phyloP scores from a whole-genome alignment of 2,888 invertebrate genomes.

The Hoplodrina ambigua region DNA sequence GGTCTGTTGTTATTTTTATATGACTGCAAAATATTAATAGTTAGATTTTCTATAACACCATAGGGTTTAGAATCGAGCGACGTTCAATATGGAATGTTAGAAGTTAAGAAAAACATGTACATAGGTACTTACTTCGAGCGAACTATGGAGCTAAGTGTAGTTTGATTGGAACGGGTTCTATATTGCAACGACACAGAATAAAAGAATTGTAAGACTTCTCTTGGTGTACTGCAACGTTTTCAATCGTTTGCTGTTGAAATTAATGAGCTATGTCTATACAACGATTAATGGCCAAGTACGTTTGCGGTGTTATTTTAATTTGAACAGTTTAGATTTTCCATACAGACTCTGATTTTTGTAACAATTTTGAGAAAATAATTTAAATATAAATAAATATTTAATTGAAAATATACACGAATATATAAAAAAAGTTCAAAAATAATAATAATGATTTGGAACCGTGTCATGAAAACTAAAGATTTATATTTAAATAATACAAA shows the following conservation, averaged over 20 bases:
- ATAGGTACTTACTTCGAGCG: conserved; percentile 60
- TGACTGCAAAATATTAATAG: conserved; percentile 87
- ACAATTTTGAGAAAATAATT: not conserved
- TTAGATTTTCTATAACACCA: conserved; percentile 88
- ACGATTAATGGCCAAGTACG: conserved; percentile 79
- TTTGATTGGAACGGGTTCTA: conserved; percentile 32
- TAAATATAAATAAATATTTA: too few species aligned
- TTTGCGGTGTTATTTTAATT: conserved; percentile 67
- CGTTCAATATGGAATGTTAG: conserved; percentile 59
- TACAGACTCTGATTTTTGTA: conserved; percentile 44
- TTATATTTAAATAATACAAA: too few species aligned
- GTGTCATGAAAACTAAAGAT: not conserved
- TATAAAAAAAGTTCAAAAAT: not conserved
- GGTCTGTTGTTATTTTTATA: conserved; percentile 90
- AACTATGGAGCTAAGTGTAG: conserved; percentile 60
- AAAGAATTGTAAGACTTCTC: conserved; percentile 10
- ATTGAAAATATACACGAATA: not conserved
- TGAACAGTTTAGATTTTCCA: conserved; percentile 34
- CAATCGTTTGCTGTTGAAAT: conserved; percentile 66
- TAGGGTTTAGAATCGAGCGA: conserved; percentile 74
- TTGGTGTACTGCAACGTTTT: conserved; percentile 35
- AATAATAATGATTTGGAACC: not conserved
- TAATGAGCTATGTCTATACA: conserved; percentile 85
- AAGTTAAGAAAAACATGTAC: conserved; percentile 63
- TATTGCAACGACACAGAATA: conserved; percentile 54